A percentile compares a stretch with the other conserved stretches of the same genome.
These are phyloP conservation scores for Adineta ricciae DNA, from an alignment of 2,888 invertebrate species.

Conservation along the genomic window DNA sequence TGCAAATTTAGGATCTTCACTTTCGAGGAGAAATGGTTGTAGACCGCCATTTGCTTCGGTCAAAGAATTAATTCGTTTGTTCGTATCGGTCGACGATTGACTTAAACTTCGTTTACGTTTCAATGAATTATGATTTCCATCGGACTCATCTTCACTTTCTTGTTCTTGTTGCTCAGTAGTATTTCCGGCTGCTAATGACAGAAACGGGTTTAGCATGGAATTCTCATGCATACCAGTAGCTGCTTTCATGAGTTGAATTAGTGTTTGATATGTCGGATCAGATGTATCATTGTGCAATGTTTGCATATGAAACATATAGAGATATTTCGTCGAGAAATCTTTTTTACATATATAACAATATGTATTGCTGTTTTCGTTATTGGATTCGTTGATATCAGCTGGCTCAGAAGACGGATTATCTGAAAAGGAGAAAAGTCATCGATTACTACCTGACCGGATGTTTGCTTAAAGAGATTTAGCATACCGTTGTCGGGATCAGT, in stretches of 20 bases:
- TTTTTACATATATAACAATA: constrained; percentile 37
- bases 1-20: constrained; percentile 36
- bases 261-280: not conserved
- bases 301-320: constrained; percentile 48
- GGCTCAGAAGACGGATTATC: not conserved
- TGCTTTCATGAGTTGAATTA: constrained; percentile 10
- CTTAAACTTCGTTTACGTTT: constrained; percentile 13
- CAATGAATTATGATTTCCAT: not conserved
- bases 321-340: constrained; percentile 50
- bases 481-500: not conserved
- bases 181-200: not conserved
- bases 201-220: not conserved
- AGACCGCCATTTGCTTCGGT: constrained; percentile 52
- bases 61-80: not conserved
- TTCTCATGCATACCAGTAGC: not conserved
- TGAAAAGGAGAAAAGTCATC: not conserved
- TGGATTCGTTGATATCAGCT: not conserved
- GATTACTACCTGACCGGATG: no score
- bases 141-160: constrained; percentile 2
- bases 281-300: constrained; percentile 42
- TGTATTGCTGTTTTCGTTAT: not conserved
- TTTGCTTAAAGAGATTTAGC: no score
- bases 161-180: constrained; percentile 7
- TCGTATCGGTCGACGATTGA: not conserved
- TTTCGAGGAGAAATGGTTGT: constrained; percentile 66